Evolutionary conservation across 2,888 invertebrate species (phyloP).

Genomic region (Mythimna albipuncta): DNA sequence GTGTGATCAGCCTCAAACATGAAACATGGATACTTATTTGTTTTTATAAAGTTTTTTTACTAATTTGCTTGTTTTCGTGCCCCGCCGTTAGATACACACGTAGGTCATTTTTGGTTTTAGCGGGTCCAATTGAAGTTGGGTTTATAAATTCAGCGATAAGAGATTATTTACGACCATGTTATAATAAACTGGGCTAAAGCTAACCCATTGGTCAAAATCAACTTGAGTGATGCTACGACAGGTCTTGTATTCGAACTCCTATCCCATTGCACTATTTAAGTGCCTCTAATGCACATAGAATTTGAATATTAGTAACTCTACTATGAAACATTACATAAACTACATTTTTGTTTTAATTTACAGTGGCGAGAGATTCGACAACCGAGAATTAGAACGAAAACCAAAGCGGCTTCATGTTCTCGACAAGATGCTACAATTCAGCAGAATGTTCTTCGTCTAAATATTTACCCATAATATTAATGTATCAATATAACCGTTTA

Average conservation of each 20-base stretch:
- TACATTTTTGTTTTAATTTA: conserved; percentile 51
- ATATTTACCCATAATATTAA: background rate
- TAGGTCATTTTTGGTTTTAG: no score
- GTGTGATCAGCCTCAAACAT: no score
- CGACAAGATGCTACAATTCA: conserved; percentile 87
- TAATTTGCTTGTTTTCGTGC: no score
- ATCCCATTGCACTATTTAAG: background rate
- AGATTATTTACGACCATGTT: no score
- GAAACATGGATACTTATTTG: no score
- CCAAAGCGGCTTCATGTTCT: conserved; percentile 89
- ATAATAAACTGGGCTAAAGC: no score
- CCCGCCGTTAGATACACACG: no score
- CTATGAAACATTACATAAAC: background rate
- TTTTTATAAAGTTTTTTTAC: no score
- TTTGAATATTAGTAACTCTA: background rate
- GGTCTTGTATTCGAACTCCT: background rate
- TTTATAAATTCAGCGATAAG: background rate
- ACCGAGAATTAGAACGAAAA: conserved; percentile 84
- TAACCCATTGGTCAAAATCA: no score
- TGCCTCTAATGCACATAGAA: background rate
- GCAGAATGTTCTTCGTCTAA: conserved; percentile 94
- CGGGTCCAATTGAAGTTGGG: no score
- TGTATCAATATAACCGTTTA: background rate
- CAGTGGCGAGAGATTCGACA: conserved; percentile 85
- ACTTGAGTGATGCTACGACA: no score